phyloP scores from a whole-genome alignment of 1,140 invertebrate species.

The Eciton burchellii region DNA sequence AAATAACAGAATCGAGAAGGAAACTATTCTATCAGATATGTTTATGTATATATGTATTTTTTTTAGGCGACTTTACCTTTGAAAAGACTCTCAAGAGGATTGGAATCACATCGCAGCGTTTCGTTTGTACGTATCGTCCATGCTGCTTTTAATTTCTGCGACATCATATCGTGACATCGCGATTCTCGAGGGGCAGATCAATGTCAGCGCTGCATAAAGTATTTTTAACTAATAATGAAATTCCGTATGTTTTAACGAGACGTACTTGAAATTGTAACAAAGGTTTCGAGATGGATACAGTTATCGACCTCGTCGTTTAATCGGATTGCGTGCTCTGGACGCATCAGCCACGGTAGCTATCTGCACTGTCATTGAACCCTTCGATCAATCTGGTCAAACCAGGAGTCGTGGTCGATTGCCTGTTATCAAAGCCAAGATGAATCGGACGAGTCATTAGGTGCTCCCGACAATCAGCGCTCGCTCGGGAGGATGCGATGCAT shows the following conservation, averaged over 20 bases:
- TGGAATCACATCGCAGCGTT: too few relatives aligned
- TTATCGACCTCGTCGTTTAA: conserved; percentile 42
- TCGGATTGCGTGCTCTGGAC: conserved; percentile 55
- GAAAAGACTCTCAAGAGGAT: too few relatives aligned
- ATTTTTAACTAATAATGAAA: conserved; percentile 10
- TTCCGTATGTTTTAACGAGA: conserved; percentile 7
- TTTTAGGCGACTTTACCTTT: too few relatives aligned
- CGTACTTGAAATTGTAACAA: conserved; percentile 11
- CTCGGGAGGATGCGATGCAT: conserved; percentile 57
- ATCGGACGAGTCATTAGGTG: conserved; percentile 57
- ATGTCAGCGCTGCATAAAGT: background rate
- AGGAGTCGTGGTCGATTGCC: conserved; percentile 65
- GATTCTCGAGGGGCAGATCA: background rate
- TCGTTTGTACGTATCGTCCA: too few relatives aligned
- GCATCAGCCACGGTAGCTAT: conserved; percentile 72
- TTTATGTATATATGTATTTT: too few relatives aligned
- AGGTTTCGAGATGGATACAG: conserved; percentile 50
- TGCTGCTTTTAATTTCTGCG: too few relatives aligned
- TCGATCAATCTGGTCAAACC: conserved; percentile 75
- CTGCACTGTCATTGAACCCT: conserved; percentile 77
- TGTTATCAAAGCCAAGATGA: conserved; percentile 70
- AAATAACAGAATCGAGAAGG: too few relatives aligned
- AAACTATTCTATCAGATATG: too few relatives aligned
- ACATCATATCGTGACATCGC: too few relatives aligned
- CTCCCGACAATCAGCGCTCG: conserved; percentile 46